Conservation (phyloP, 2,888 invertebrate species). For the Drosophila nr. perissopoda region DNA sequence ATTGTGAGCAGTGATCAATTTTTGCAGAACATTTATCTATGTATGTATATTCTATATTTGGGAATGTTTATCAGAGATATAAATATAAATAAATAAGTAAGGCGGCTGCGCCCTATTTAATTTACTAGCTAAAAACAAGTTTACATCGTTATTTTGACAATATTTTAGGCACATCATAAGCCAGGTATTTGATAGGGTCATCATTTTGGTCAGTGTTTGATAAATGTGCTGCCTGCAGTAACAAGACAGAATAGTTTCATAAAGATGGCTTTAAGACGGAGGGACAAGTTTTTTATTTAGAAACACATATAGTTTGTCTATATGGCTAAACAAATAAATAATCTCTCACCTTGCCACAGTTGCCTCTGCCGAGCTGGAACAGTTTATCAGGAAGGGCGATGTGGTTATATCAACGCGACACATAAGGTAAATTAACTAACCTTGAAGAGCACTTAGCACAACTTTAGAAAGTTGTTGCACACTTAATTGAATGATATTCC, state of each 20-base stretch:
- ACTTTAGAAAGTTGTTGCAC: conserved; percentile 3
- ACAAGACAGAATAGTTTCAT: too few relatives aligned
- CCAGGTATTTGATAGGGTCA: too few relatives aligned
- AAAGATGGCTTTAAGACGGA: background rate
- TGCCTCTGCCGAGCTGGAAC: conserved; percentile 84
- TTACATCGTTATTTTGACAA: background rate
- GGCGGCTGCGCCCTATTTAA: background rate
- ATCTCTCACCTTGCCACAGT: conserved; percentile 63
- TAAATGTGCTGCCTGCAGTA: too few relatives aligned
- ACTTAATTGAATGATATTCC: conserved; percentile 1
- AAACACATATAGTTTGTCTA: background rate
- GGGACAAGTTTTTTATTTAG: background rate
- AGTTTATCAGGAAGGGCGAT: conserved; percentile 85
- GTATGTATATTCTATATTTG: background rate
- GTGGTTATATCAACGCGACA: conserved; percentile 85
- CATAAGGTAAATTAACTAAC: conserved; percentile 83
- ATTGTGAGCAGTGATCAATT: background rate
- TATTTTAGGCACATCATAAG: background rate
- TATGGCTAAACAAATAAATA: background rate
- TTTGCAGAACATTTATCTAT: background rate
- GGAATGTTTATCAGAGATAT: background rate
- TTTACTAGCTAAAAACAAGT: background rate
- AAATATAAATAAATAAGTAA: background rate
- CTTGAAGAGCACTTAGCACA: conserved; percentile 36
- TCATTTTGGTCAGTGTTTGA: too few relatives aligned